phyloP scores from a whole-genome alignment of 2,888 invertebrate species.

The Mimumesa dahlbomi region DNA sequence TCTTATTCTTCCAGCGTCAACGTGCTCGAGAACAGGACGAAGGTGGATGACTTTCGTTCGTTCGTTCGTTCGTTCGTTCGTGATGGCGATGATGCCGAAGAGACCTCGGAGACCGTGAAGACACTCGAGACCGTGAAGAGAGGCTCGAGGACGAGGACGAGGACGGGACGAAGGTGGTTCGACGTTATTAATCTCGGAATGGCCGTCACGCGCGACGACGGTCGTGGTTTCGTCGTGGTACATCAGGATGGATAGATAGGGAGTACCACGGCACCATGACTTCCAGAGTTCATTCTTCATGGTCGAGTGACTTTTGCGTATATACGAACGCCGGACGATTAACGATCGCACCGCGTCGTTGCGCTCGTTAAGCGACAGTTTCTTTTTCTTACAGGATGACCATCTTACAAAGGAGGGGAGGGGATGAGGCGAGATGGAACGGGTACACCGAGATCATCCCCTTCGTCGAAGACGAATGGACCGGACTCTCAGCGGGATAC shows the following conservation, averaged over 20 bases:
- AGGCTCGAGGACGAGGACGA: conserved; percentile 1
- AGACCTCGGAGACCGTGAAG: background rate
- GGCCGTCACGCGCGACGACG: conserved; percentile 50
- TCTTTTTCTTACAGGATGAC: conserved; percentile 36
- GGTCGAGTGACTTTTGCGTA: conserved; percentile 60
- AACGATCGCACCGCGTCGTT: conserved; percentile 55
- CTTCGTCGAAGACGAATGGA: conserved; percentile 59
- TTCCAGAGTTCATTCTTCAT: conserved; percentile 63
- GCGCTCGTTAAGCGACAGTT: conserved; percentile 65
- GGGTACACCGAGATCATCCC: conserved; percentile 53
- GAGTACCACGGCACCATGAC: conserved; percentile 27
- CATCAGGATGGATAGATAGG: conserved; percentile 52
- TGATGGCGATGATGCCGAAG: conserved; percentile 5
- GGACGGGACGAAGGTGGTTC: conserved; percentile 33
- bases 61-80: background rate
- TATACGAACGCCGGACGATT: conserved; percentile 59
- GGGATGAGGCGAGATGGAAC: conserved; percentile 28
- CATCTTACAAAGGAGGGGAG: background rate
- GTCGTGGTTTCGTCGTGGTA: conserved; percentile 38
- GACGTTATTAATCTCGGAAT: conserved; percentile 62
- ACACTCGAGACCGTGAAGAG: conserved; percentile 1
- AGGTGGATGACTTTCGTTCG: conserved; percentile 30
- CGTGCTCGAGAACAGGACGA: conserved; percentile 1
- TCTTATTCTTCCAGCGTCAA: conserved; percentile 9
- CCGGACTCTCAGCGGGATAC: conserved; percentile 39